A percentile compares a stretch with the other conserved stretches of the same genome.
Evolutionary conservation across 2,113 vertebrate species (phyloP).

Genomic region (Brachyhypopomus occidentalis): DNA sequence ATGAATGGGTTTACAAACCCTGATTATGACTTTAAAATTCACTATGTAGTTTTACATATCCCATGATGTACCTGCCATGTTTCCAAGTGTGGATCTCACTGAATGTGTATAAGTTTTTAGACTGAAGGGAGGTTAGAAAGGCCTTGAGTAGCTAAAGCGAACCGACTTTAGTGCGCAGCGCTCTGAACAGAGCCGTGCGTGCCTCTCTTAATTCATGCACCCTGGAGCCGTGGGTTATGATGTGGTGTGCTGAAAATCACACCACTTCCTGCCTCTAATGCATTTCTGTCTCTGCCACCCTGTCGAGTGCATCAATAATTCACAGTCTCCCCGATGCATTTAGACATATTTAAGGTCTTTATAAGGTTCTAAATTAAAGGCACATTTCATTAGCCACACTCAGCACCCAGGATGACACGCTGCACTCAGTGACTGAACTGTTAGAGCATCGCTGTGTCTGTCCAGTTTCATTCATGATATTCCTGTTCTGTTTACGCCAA

Average conservation of each 20-base stretch:
- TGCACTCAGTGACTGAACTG: constrained; percentile 7
- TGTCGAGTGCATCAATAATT: constrained; percentile 44
- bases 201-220: background rate
- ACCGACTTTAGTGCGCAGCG: background rate
- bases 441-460: constrained; percentile 1
- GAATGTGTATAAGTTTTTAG: background rate
- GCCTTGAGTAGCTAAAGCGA: background rate
- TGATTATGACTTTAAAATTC: background rate
- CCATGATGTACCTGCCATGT: background rate
- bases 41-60: background rate
- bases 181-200: background rate
- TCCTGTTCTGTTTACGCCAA: constrained; percentile 16
- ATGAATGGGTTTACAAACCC: background rate
- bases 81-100: background rate
- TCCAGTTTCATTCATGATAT: constrained; percentile 14
- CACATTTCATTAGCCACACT: constrained; percentile 39
- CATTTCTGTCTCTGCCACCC: constrained; percentile 28
- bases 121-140: background rate
- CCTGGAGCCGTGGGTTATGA: constrained; percentile 5
- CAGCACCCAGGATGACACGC: background rate
- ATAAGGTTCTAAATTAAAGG: constrained; percentile 41
- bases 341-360: constrained; percentile 45
- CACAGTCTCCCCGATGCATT: constrained; percentile 28
- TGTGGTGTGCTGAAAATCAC: background rate
- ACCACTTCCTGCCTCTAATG: constrained; percentile 24